These are phyloP conservation scores for Drosophila guanche DNA, from an alignment of 1,140 invertebrate species.

Conservation along the genomic window DNA sequence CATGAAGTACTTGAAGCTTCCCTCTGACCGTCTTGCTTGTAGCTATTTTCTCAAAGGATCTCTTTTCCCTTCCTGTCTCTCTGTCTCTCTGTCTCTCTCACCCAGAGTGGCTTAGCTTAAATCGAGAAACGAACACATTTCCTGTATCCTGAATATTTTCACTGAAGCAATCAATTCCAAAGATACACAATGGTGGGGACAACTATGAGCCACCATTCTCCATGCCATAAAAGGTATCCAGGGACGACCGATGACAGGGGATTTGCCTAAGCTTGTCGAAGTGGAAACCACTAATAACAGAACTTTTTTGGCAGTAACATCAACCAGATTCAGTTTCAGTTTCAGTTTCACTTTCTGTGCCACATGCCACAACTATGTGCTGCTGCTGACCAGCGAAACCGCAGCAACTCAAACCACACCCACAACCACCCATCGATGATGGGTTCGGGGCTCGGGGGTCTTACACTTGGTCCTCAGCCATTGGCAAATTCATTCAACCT, in stretches of 20 bases:
- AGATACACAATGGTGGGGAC: no score
- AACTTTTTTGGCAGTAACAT: slow-evolving; percentile 44
- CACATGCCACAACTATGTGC: background rate
- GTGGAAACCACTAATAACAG: slow-evolving; percentile 65
- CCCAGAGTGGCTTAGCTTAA: background rate
- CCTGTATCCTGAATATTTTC: background rate
- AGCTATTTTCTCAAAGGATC: no score
- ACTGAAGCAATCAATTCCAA: no score
- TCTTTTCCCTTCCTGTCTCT: no score
- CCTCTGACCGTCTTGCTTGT: no score
- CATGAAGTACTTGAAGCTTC: no score
- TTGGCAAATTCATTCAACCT: slow-evolving; percentile 39
- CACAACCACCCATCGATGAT: slow-evolving; percentile 7
- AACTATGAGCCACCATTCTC: background rate
- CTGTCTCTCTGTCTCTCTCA: no score
- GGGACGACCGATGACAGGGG: background rate
- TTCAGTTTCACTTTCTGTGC: slow-evolving; percentile 21
- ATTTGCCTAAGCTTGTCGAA: slow-evolving; percentile 49
- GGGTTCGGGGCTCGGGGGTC: no score
- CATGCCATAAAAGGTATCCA: background rate
- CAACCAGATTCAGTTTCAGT: slow-evolving; percentile 11
- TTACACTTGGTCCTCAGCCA: background rate
- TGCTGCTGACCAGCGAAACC: slow-evolving; percentile 32
- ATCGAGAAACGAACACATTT: slow-evolving; percentile 28
- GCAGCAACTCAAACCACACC: slow-evolving; percentile 23